Conservation (phyloP, 64 coral and sea anemone genomes). For the Stichodactyla helianthus region DNA sequence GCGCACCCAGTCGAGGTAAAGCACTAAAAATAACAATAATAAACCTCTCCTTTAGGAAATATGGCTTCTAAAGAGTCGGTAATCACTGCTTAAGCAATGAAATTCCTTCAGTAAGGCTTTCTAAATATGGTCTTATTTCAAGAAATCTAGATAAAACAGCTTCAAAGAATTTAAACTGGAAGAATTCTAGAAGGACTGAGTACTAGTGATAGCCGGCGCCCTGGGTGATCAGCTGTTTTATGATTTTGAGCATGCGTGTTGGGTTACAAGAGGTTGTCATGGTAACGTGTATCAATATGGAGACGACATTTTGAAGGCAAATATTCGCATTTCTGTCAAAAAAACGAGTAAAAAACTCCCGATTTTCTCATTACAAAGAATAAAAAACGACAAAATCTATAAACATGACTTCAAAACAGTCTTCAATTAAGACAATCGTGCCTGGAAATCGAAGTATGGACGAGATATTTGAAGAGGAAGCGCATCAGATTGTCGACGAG, state of each 20-base stretch:
- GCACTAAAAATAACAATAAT: not conserved
- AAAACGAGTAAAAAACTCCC: not conserved
- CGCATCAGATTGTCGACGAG: slow-evolving; percentile 90
- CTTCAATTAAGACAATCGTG: slow-evolving; percentile 55
- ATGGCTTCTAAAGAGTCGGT: not conserved
- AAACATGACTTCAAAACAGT: slow-evolving; percentile 4
- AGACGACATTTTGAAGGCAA: not conserved
- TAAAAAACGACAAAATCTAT: not conserved
- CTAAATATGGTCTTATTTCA: not conserved
- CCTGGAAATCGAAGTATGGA: slow-evolving; percentile 76
- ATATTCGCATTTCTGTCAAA: slow-evolving; percentile 15
- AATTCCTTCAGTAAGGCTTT: not conserved
- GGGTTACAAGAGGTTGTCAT: not conserved
- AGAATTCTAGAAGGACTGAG: not conserved
- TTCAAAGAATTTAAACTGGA: not conserved
- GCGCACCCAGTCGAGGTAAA: not conserved
- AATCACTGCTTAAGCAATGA: not conserved
- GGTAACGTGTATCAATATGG: not conserved
- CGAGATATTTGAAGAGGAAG: slow-evolving; percentile 81
- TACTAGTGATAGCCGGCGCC: not conserved
- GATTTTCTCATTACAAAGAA: not conserved
- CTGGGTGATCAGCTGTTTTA: not conserved
- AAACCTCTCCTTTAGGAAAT: not conserved
- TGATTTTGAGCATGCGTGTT: not conserved
- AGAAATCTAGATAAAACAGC: not conserved